These are phyloP conservation scores for Hormiphora californensis DNA, from an alignment of 37 sponge, comb jelly and placozoan genomes.

Conservation along the genomic window DNA sequence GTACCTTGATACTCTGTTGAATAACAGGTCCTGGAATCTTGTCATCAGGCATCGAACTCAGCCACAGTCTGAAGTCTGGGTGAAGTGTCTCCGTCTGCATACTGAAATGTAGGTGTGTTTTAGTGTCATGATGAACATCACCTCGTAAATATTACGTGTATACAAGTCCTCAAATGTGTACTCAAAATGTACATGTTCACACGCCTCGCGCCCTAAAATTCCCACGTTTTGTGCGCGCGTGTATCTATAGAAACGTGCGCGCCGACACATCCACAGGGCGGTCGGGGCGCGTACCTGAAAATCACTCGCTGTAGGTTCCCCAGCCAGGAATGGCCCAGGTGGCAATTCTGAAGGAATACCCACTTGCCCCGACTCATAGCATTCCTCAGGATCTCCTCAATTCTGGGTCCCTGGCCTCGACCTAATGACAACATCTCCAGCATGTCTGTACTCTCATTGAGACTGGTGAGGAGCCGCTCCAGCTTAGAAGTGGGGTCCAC, in stretches of 20 bases:
- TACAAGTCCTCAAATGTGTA: too few species aligned
- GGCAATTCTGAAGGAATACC: slow-evolving; percentile 71
- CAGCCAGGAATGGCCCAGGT: slow-evolving; percentile 62
- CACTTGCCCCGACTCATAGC: slow-evolving; percentile 60
- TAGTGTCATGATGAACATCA: too few species aligned
- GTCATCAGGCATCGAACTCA: slow-evolving; percentile 57
- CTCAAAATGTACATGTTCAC: too few species aligned
- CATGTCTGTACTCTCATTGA: background rate
- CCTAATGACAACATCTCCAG: slow-evolving; percentile 62
- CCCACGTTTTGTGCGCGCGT: too few species aligned
- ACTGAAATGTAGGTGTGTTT: slow-evolving; percentile 1
- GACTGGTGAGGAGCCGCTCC: slow-evolving; percentile 53
- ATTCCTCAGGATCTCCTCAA: slow-evolving; percentile 18
- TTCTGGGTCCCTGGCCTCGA: slow-evolving; percentile 62
- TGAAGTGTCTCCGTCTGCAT: slow-evolving; percentile 41
- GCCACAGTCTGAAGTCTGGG: slow-evolving; percentile 62
- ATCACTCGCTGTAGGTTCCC: slow-evolving; percentile 50
- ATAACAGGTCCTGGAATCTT: slow-evolving; percentile 55
- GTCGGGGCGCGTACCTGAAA: background rate
- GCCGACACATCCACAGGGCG: background rate
- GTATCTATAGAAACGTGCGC: too few species aligned
- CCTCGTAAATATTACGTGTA: too few species aligned
- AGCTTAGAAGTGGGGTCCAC: slow-evolving; percentile 60
- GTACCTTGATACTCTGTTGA: slow-evolving; percentile 11
- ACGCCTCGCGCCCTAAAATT: too few species aligned